phyloP scores from a whole-genome alignment of 2,797 vertebrate genomes.

The Spinibarbus caldwelli region DNA sequence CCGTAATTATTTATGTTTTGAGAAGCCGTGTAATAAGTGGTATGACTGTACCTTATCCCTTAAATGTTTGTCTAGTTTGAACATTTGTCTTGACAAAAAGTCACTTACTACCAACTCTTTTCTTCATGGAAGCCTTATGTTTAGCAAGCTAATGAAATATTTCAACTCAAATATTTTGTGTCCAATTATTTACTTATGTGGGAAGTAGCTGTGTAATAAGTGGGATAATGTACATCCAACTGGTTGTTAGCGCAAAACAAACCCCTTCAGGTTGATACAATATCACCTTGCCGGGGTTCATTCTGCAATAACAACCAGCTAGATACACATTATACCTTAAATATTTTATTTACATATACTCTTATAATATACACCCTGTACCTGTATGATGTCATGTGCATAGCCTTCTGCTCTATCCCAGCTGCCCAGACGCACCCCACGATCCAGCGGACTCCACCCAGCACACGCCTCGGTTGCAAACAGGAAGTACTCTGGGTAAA shows the following conservation, averaged over 20 bases:
- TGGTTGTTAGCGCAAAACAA: not conserved
- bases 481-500: constrained; percentile 90
- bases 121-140: not conserved
- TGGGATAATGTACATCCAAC: not conserved
- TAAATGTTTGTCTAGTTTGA: not conserved
- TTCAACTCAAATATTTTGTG: not conserved
- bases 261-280: not conserved
- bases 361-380: constrained; percentile 55
- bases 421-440: constrained; percentile 88
- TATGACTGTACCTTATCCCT: not conserved
- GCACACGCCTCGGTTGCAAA: constrained; percentile 88
- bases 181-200: not conserved
- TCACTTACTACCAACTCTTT: not conserved
- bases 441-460: constrained; percentile 80
- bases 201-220: not conserved
- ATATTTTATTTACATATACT: too few relatives aligned
- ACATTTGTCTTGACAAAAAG: not conserved
- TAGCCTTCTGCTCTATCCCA: constrained; percentile 90
- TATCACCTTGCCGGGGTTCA: not conserved
- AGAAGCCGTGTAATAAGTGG: not conserved
- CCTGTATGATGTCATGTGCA: constrained; percentile 88
- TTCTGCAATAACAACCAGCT: not conserved
- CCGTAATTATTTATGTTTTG: not conserved
- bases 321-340: not conserved
- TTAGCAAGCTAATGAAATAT: too few relatives aligned